Evolutionary conservation across 2,888 invertebrate species (phyloP).

Genomic region (Abrostola triplasia): DNA sequence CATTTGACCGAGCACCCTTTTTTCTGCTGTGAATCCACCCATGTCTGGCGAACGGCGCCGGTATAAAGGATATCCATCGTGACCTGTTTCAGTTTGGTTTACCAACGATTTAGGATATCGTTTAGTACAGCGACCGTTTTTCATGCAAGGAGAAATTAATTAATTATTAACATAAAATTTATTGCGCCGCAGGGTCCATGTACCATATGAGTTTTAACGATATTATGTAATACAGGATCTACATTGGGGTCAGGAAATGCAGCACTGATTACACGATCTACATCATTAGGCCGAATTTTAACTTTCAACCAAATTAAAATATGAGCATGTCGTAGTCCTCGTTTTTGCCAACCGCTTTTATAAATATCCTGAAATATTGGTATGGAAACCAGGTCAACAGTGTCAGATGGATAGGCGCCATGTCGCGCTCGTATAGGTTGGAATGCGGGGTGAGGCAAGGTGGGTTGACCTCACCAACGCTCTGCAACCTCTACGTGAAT

Average conservation of each 20-base stretch:
- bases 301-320: conserved; percentile 20
- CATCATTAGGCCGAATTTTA: conserved; percentile 15
- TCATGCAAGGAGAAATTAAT: conserved; percentile 13
- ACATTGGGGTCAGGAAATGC: conserved; percentile 41
- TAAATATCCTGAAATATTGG: too few relatives aligned
- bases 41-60: conserved; percentile 2
- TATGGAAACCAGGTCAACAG: too few relatives aligned
- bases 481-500: too few relatives aligned
- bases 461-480: too few relatives aligned
- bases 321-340: conserved; percentile 5
- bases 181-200: conserved; percentile 74
- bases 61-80: conserved; percentile 16
- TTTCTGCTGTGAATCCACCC: conserved; percentile 7
- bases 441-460: too few relatives aligned
- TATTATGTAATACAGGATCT: conserved; percentile 50
- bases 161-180: too few relatives aligned
- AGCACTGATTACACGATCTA: conserved; percentile 15
- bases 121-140: conserved; percentile 12
- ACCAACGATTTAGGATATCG: conserved; percentile 5
- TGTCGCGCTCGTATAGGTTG: too few relatives aligned
- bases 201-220: conserved; percentile 69
- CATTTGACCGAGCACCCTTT: background rate
- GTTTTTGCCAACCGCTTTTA: conserved; percentile 41
- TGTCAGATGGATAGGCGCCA: too few relatives aligned
- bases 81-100: conserved; percentile 6